Base-by-base conservation (phyloP, 2,888 invertebrate genomes). In the Deroplatys truncata region DNA sequence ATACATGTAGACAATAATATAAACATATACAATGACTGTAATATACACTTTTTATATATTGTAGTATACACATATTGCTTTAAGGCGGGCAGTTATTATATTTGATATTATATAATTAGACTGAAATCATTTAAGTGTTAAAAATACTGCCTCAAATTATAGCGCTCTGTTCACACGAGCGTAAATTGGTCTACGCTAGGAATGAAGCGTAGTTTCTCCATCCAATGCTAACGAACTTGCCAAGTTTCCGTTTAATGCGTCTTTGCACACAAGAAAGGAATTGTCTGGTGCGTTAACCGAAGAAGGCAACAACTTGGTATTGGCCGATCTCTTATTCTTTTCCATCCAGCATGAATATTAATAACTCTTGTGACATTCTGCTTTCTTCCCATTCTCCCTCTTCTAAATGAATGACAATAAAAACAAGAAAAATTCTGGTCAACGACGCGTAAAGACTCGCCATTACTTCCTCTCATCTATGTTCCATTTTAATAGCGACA, bases 401-500 rank as follows among this genome's bases (percentile, higher is more conserved):
- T 72, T 72, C 25, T 72, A 72, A 72, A 72, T 72, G 56, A 72
- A 72, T 72, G 56, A 72, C 56, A 72, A 72, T 72, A 72, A 72
- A 72, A 72, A 72, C 28, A n/a, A 25, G 85, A 49, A 85, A 15
- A 28, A 16, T 85, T 35, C 28, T 43, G 20, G 43, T 85, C 85
- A 85, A 28, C 85, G 85, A 49, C 35, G 85, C 49, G 49, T 49
- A 56, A 85, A 29, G 56, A n/a, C 28, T 85, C 85, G 25, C 49
- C 35, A 28, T 16, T 28, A 85, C 28, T 49, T 56, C 85, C 43
- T 49, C 87, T 87, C 87, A 49, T 89, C 84, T 89, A 43, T 89
- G 82, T 89, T 35, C 87, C 28, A 56, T 89, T 89, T 84, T 87
- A 89, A 89, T 84, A 89, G 86, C 89, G 89, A 82, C 28, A 86